phyloP scores from a whole-genome alignment of 37 sponge, comb jelly and placozoan genomes.

The Axinella damicornis region DNA sequence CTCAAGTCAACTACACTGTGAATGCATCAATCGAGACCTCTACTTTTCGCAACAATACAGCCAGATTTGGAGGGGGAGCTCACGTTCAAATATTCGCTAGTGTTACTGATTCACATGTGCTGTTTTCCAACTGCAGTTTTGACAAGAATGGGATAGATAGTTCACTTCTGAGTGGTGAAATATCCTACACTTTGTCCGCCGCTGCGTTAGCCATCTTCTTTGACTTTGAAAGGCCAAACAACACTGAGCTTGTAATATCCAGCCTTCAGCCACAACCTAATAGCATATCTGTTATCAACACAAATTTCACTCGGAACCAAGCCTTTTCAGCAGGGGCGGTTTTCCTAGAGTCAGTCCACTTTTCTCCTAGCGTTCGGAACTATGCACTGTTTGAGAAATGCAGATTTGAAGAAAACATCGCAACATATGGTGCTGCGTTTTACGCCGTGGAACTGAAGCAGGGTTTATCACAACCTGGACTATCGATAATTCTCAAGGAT shows the following conservation, averaged over 20 bases:
- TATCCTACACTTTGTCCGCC: background rate
- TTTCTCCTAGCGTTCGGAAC: background rate
- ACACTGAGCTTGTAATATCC: background rate
- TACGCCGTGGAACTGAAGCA: conserved; percentile 29
- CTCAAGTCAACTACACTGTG: conserved; percentile 36
- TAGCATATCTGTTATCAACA: background rate
- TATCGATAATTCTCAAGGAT: conserved; percentile 14
- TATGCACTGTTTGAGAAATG: conserved; percentile 24
- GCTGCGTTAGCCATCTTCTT: background rate
- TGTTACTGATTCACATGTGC: conserved; percentile 5
- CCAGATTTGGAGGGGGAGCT: conserved; percentile 43
- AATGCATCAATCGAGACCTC: conserved; percentile 11
- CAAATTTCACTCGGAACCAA: conserved; percentile 13
- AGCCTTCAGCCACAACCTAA: background rate
- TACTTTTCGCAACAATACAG: conserved; percentile 51
- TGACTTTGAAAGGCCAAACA: conserved; percentile 6
- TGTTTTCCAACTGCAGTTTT: conserved; percentile 44
- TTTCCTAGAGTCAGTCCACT: conserved; percentile 13
- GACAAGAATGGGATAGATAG: conserved; percentile 2
- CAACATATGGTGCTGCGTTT: conserved; percentile 21
- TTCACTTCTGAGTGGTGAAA: background rate
- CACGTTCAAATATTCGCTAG: conserved; percentile 34
- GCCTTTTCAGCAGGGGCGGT: conserved; percentile 22
- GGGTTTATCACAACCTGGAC: conserved; percentile 25
- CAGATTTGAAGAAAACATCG: conserved; percentile 28